Evolutionary conservation across 2,113 vertebrate species (phyloP).

Genomic region (Passer montanus): DNA sequence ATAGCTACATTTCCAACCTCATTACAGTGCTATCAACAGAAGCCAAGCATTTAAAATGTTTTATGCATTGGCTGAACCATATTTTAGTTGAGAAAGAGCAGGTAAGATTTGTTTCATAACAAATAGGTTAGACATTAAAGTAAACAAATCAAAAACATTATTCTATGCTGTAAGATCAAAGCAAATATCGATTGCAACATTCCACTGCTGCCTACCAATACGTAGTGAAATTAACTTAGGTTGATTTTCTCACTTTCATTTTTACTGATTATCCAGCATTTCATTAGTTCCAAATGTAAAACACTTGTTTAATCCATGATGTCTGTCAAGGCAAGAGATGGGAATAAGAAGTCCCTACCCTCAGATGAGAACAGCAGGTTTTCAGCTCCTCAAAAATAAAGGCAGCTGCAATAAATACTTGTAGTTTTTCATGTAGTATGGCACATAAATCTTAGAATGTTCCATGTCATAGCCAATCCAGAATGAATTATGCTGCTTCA

Average conservation of each 20-base stretch:
- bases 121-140: conserved; percentile 48
- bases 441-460: neutral
- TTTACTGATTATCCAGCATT: neutral
- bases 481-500: neutral
- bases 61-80: neutral
- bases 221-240: neutral
- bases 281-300: neutral
- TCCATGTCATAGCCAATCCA: neutral
- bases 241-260: neutral
- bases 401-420: neutral
- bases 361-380: neutral
- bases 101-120: conserved; percentile 36
- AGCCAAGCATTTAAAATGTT: conserved; percentile 44
- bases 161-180: conserved; percentile 3
- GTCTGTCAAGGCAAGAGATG: neutral
- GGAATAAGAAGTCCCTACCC: neutral
- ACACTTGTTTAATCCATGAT: neutral
- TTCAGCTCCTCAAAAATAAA: conserved; percentile 3
- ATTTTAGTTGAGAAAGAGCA: conserved; percentile 43
- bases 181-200: neutral
- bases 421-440: neutral
- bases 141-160: conserved; percentile 39
- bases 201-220: neutral
- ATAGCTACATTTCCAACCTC: conserved; percentile 33
- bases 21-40: conserved; percentile 23